Evolutionary conservation across 2,797 vertebrate genomes (phyloP), one percentile per base, ranked within the genome.

Genomic region (Chaenodraco wilsoni): DNA sequence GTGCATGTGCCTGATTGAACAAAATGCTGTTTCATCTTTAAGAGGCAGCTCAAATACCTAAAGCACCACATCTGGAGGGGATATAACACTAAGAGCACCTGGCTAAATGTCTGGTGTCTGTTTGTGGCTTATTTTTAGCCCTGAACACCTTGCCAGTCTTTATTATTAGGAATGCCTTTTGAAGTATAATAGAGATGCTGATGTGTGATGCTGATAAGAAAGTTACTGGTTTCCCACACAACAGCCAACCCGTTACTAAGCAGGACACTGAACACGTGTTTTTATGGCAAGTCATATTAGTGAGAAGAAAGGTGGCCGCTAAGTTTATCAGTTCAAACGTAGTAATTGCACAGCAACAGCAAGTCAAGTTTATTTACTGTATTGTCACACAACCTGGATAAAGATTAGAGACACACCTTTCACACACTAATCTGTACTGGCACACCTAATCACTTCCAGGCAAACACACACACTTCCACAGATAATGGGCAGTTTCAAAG

Each of bases 371-470:
- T 81, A 81, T 74, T 65, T 44, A 54, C 61, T 77, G 37, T 37
- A 65, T 67, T 86, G 74, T 84, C 67, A 78, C 67, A 78, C 58
- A 76, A 48, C 67, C 60, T 65, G 37, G 48, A 83, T 76, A 84
- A 83, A 2, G 4, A 82, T 72, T 66, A 46, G 1, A 76, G 74
- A 54, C 89, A 77, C 88, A 83, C 90, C 86, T 89, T 84, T 83
- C n/a, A 55, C 27, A 85, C 23, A 61, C 21, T 89, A 74, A 84
- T 85, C 84, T 81, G 31, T 70, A 59, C 55, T 31, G 87, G 31
- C 88, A 90, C 82, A 6, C 89, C 87, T 88, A n/a, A 41, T 78
- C 2, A 81, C 61, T 67, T 78, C 66, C 76, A 84, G 51, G 75
- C 72, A 71, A 74, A 73, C 55, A 75, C 51, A 69, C 59, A 75